Base-by-base conservation (phyloP, 1,140 invertebrate species). In the Aphaenogaster floridana region DNA sequence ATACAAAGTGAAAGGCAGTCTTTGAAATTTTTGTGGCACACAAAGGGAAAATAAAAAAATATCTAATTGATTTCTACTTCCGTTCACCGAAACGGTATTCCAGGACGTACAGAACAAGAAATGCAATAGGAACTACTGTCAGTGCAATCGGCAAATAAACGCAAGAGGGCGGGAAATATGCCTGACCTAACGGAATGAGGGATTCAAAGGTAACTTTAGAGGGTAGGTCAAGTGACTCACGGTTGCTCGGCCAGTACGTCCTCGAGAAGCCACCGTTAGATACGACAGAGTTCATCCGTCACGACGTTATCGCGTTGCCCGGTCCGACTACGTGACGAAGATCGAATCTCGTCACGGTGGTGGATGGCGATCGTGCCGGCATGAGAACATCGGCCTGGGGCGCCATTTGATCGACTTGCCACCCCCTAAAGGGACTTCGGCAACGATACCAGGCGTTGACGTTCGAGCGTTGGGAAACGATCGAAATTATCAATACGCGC, bases 281-380 rank as follows among this genome's bases (percentile, higher is more conserved):
- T 63, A 63, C 45, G 78, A 86, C 61, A 50, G 59, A 69, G 63
- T 63, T 74, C 80, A 85, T 85, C 80, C 86, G 86, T 85, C 86
- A 87, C 52, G 86, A 86, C 72, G 86, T 85, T 86, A 85, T 88
- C 86, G 81, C 59, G 54, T 86, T 87, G 79, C 80, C 45, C 54
- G 78, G 11, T 68, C 36, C 79, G 66, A 66, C 83, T 88, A 68
- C 80, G 80, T 77, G 71, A 88, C 81, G 81, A 88, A 86, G 86
- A 85, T 86, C 71, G 80, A 86, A 88, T 88, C 86, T 88, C 71
- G 81, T 85, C 86, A 87, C 69, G 80, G 34, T 83, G 50, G 50
- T 83, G 71, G 50, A 69, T 68, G 85, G 63, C 52, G 45, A 83
- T 81, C 84, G 34, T 68, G 59, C 36, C 69, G 39, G 61, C 59